Evolutionary conservation across 2,888 invertebrate species (phyloP).

Genomic region (Drosophila tanythrix): DNA sequence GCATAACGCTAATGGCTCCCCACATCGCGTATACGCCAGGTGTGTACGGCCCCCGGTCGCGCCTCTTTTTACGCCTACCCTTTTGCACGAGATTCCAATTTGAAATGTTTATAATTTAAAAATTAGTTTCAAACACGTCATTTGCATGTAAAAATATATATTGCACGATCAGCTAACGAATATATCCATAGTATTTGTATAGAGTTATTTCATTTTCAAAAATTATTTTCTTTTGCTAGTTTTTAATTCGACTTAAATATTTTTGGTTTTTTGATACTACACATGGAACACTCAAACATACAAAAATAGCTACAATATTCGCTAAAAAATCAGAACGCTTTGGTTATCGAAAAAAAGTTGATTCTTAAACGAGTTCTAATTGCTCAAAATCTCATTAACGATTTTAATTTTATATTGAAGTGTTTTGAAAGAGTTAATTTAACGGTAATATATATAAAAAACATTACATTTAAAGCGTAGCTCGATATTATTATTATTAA

Average conservation of each 20-base stretch:
- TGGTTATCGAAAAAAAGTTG: neutral
- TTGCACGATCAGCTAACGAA: conserved; percentile 64
- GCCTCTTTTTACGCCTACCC: neutral
- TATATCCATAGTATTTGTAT: conserved; percentile 28
- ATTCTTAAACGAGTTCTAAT: neutral
- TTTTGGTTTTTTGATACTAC: neutral
- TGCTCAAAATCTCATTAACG: neutral
- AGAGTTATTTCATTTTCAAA: neutral
- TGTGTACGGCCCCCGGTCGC: conserved; percentile 9
- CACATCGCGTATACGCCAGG: conserved; percentile 34
- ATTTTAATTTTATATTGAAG: neutral
- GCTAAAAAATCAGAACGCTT: neutral
- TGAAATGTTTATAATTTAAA: conserved; percentile 23
- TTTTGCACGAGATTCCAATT: conserved; percentile 66
- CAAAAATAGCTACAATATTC: neutral
- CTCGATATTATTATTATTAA: neutral
- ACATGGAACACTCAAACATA: neutral
- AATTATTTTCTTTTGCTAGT: neutral
- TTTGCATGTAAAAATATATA: conserved; percentile 70
- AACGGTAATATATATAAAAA: neutral
- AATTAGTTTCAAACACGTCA: conserved; percentile 51
- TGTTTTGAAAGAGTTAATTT: neutral
- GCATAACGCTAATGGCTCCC: conserved; percentile 17
- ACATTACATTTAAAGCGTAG: conserved; percentile 1
- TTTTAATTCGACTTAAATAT: conserved; percentile 6